Evolutionary conservation across 1,140 invertebrate species (phyloP).

Genomic region (Leptopilina clavipes): DNA sequence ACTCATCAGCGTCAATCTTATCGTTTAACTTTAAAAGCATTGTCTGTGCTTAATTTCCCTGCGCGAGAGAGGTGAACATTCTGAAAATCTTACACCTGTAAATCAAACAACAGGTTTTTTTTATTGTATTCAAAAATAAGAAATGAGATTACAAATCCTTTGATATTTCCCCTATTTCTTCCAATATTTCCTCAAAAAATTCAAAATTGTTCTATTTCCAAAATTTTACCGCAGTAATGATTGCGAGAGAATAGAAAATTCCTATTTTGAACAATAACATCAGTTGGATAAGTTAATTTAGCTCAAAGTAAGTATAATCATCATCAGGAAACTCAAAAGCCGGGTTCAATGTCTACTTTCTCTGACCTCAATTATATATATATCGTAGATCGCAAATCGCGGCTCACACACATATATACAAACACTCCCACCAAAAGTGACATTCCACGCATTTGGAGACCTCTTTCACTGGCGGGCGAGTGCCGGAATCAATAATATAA

Average conservation of each 20-base stretch:
- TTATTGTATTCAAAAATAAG: neutral
- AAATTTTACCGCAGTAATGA: too few species aligned
- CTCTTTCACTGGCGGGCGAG: conserved; percentile 7
- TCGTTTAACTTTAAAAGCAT: neutral
- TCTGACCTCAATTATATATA: conserved; percentile 60
- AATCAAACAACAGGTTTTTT: neutral
- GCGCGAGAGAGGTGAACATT: neutral
- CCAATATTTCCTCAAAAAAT: too few species aligned
- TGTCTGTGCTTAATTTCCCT: conserved; percentile 6
- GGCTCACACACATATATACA: neutral
- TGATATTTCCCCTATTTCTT: too few species aligned
- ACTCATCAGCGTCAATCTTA: neutral
- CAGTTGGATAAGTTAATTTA: conserved; percentile 50
- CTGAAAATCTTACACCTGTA: neutral
- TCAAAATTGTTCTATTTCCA: too few species aligned
- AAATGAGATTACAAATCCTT: too few species aligned
- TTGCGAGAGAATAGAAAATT: neutral
- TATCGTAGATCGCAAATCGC: conserved; percentile 41
- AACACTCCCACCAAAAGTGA: neutral
- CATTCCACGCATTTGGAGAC: conserved; percentile 24
- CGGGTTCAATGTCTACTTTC: conserved; percentile 67
- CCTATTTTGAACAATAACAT: neutral
- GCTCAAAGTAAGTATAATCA: conserved; percentile 47
- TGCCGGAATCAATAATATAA: conserved; percentile 24
- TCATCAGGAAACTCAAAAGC: conserved; percentile 37